phyloP scores from a whole-genome alignment of 2,797 vertebrate genomes.

The Sebastes dallii region DNA sequence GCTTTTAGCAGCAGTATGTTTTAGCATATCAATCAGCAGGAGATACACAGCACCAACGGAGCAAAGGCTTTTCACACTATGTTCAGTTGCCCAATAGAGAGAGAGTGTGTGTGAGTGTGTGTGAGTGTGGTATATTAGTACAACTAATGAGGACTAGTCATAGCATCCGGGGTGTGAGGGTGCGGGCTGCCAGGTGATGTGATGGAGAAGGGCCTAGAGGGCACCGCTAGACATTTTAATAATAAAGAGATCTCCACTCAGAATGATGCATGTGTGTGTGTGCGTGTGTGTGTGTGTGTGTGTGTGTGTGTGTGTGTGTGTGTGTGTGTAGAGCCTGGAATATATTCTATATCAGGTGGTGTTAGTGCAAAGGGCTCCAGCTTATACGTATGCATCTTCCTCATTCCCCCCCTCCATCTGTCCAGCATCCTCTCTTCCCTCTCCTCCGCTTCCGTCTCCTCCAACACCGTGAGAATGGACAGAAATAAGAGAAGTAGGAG shows the following conservation, averaged over 20 bases:
- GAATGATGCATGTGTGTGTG: constrained; percentile 3
- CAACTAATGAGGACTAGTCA: constrained; percentile 59
- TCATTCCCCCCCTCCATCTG: not conserved
- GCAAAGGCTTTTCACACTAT: constrained; percentile 10
- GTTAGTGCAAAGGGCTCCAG: constrained; percentile 1
- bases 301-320: not conserved
- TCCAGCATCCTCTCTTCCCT: not conserved
- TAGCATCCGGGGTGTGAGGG: constrained; percentile 25
- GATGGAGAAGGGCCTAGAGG: constrained; percentile 64
- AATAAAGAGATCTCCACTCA: constrained; percentile 55
- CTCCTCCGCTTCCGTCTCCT: not conserved
- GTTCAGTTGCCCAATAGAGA: not conserved
- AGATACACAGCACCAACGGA: constrained; percentile 10
- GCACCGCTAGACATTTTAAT: constrained; percentile 66
- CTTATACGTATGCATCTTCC: not conserved
- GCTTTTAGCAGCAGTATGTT: constrained; percentile 31
- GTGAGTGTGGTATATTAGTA: constrained; percentile 31
- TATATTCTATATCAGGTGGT: constrained; percentile 11
- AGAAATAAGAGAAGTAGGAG: not conserved
- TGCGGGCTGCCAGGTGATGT: constrained; percentile 47
- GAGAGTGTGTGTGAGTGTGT: not conserved
- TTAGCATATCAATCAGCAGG: constrained; percentile 48
- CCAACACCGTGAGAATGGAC: not conserved
- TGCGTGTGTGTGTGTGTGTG: not conserved
- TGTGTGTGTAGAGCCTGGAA: not conserved